Conservation (phyloP, 2,888 invertebrate species). For the Carabus problematicus region DNA sequence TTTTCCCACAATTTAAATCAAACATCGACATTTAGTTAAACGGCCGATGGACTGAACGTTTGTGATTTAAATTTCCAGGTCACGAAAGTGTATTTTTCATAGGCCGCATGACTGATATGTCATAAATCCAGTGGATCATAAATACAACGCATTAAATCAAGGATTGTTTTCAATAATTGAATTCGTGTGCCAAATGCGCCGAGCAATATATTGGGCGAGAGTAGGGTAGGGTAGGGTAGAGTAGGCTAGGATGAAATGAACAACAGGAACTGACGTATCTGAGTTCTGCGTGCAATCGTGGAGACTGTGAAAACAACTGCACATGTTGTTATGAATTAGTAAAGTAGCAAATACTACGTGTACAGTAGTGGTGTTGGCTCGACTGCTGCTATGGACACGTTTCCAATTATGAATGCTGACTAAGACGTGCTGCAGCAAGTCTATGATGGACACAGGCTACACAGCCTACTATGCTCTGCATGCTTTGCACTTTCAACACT, state of each 20-base stretch:
- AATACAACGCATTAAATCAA: no score
- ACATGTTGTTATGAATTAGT: constrained; percentile 41
- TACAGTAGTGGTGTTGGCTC: constrained; percentile 21
- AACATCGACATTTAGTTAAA: no score
- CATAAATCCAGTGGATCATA: no score
- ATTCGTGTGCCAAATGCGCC: no score
- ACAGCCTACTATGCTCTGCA: constrained; percentile 7
- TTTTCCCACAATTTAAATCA: no score
- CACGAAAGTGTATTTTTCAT: no score
- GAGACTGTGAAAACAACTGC: constrained; percentile 34
- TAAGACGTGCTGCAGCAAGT: constrained; percentile 28
- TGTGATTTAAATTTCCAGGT: no score
- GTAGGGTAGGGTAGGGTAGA: no score
- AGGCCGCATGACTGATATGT: no score
- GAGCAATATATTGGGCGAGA: neutral
- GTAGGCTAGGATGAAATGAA: neutral
- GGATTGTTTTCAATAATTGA: no score
- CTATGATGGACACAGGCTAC: constrained; percentile 10
- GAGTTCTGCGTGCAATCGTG: constrained; percentile 29
- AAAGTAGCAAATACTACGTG: constrained; percentile 29
- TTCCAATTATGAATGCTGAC: constrained; percentile 41
- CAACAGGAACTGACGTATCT: constrained; percentile 32
- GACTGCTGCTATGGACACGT: constrained; percentile 28
- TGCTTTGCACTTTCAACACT: constrained; percentile 28
- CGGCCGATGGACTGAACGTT: no score